Evolutionary conservation across 1,140 invertebrate species (phyloP), one percentile per base, ranked within the genome.

Genomic region (Listronotus bonariensis): DNA sequence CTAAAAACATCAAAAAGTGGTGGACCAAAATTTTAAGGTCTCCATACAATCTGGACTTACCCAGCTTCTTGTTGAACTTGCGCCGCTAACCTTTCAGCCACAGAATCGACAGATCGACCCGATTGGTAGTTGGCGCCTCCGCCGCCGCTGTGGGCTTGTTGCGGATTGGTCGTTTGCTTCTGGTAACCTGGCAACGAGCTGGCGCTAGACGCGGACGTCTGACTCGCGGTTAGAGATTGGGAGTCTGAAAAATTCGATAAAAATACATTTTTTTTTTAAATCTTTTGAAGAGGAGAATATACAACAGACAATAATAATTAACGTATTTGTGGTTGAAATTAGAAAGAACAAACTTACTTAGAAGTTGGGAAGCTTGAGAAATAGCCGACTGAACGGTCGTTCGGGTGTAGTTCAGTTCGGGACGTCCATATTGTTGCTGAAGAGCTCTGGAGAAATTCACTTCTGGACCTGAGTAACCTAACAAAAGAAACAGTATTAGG

Each of bases 381-480:
- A 63, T 65, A 14, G 65, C 38, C 12, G 68, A 57, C 11, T 60
- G 49, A 31, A 67, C 46, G 42, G 70, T 52, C 32, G 72, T 59
- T 18, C 66, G 41, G 10, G 59, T 61, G 38, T 71, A 72, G 43
- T 52, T 65, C 46, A 72, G 65, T 42, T 71, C 69, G 1, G 68
- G 36, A 3, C 69, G 51, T 15, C 31, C 48, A 43, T 74, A 73
- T 41, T 73, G 74, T 36, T 67, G 65, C 20, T 68, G 73, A n/a
- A 73, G 26, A 18, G 63, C 31, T 36, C 68, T 59, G n/a, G 66
- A 60, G 42, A 69, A 73, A 45, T 67, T 68, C 17, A 75, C 69
- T n/a, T 74, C 69, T 0, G 69, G 51, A 6, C 71, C 72, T 5
- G 64, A 49, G 56, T 78, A 78, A 8, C 75, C 61, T 36, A 36